A percentile compares a stretch with the other conserved stretches of the same genome.
phyloP scores from a whole-genome alignment of 2,113 vertebrate species.

The Riparia riparia region DNA sequence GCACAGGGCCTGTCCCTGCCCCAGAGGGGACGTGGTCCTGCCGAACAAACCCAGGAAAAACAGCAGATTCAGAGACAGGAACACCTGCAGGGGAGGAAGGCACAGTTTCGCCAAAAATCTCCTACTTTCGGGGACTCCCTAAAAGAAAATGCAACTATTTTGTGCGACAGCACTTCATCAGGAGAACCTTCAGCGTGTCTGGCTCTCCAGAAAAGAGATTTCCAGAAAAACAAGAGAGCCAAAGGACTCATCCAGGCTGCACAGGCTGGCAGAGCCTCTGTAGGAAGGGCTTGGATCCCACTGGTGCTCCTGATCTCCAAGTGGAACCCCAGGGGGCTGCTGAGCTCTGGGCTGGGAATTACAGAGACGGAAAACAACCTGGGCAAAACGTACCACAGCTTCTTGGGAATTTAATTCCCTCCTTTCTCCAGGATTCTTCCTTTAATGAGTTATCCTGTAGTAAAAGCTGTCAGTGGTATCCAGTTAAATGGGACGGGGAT shows the following conservation, averaged over 20 bases:
- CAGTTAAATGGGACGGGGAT: neutral
- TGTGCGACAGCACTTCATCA: neutral
- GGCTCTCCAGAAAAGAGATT: neutral
- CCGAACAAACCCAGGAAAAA: neutral
- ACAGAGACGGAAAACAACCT: neutral
- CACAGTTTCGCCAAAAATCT: neutral
- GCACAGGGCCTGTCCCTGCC: neutral
- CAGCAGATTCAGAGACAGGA: neutral
- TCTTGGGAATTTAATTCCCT: neutral
- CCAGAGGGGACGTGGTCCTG: neutral
- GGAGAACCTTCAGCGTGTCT: neutral
- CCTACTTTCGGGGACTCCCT: neutral
- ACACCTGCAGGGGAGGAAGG: neutral
- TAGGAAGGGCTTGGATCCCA: neutral
- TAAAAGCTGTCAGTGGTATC: neutral
- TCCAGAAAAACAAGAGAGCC: neutral
- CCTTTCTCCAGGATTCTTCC: neutral
- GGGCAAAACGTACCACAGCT: neutral
- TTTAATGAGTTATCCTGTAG: neutral
- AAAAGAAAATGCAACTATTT: neutral
- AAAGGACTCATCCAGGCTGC: neutral
- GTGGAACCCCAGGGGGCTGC: neutral
- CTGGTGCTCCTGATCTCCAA: rapidly evolving
- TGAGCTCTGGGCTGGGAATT: neutral
- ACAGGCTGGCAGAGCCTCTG: neutral